Base-by-base conservation (phyloP, 2,888 invertebrate species). In the Falcaria lacertinaria region DNA sequence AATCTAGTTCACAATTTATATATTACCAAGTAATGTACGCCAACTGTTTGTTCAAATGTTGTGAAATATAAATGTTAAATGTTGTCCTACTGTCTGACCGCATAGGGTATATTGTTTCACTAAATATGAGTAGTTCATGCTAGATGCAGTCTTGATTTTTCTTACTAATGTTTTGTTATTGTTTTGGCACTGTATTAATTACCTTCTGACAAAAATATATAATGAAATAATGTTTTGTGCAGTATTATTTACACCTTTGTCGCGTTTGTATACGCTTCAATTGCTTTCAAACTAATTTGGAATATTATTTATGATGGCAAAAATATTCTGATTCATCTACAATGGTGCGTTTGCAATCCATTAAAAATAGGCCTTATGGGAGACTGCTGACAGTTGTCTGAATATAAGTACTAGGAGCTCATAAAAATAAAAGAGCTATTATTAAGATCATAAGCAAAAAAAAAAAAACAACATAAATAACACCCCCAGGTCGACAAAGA, bases 161-260 rank as follows among this genome's bases (percentile, higher is more conserved):
- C 83, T 77, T 86, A 87, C 88, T 89, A 89, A 89, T 88, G 72
- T 83, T 83, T 89, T 89, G 87, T 89, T 89, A 87, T 80, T 86
- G 86, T 87, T 87, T 88, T 85, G 87, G 88, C 89, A 88, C 89
- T 84, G 83, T 87, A 88, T 88, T 88, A 89, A 88, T 87, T 87
- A 89, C 83, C 89, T 87, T 88, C 88, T 87, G 88, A 88, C 84
- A 86, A 88, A 86, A 85, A 87, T 87, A 87, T 89, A 86, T 88
- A 82, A 88, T 87, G 73, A 87, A 69, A 75, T 82, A 80, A 82
- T 83, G 73, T 66, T 47, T 60, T 58, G 54, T 72, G 77, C 44
- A 54, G 78, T 88, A 86, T 88, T 70, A 80, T 86, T 86, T 64
- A 39, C 44, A 33, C 28, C 28, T 41, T 34, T n/a, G n/a, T n/a